Conservation (phyloP, 2,888 invertebrate species). For the Cryptus viduatorius region DNA sequence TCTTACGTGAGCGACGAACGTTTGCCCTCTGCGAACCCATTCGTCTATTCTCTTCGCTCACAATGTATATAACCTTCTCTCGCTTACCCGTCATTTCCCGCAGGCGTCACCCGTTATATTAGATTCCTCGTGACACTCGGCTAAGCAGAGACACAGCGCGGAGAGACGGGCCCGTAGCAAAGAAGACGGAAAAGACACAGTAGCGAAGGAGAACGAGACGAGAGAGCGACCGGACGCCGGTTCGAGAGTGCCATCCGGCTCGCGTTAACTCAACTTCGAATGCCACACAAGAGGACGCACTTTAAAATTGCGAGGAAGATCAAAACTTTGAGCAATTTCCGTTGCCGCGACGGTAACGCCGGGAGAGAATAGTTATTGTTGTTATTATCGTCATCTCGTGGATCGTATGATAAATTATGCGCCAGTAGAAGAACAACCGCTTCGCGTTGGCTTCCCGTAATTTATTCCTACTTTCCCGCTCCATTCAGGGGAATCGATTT, state of each 20-base stretch:
- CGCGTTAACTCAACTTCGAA: slow-evolving; percentile 57
- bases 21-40: slow-evolving; percentile 13
- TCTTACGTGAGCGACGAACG: background rate
- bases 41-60: slow-evolving; percentile 23
- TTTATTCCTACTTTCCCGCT: slow-evolving; percentile 38
- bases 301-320: slow-evolving; percentile 40
- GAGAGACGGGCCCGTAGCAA: slow-evolving; percentile 14
- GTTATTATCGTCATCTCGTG: slow-evolving; percentile 1
- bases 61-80: background rate
- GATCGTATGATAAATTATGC: slow-evolving; percentile 31
- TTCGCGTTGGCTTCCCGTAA: slow-evolving; percentile 25
- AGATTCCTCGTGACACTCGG: slow-evolving; percentile 66
- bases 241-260: slow-evolving; percentile 62
- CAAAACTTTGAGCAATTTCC: slow-evolving; percentile 47
- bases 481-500: slow-evolving; percentile 52
- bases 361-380: slow-evolving; percentile 19
- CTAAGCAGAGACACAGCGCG: slow-evolving; percentile 28
- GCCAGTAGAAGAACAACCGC: background rate
- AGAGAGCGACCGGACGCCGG: slow-evolving; percentile 56
- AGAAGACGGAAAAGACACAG: slow-evolving; percentile 64
- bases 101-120: slow-evolving; percentile 72
- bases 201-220: slow-evolving; percentile 59
- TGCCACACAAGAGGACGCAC: slow-evolving; percentile 10
- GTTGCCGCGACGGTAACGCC: background rate
- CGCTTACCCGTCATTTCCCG: slow-evolving; percentile 56